Base-by-base conservation (phyloP, 2,888 invertebrate genomes). In the Caenorhabditis afra region DNA sequence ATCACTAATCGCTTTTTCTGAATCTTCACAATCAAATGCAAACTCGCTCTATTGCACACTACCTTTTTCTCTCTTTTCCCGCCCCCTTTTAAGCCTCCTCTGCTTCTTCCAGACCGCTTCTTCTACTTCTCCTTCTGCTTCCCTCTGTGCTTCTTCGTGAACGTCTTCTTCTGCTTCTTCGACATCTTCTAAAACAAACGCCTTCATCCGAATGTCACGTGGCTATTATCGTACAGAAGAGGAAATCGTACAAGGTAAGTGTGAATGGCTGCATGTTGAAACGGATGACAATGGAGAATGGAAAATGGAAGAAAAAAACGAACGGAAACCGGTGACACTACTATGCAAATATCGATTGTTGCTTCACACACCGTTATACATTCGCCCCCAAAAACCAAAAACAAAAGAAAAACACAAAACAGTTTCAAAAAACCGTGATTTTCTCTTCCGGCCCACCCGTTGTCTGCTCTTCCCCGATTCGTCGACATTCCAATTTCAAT, bases 171-270 rank as follows among this genome's bases (percentile, higher is more conserved):
- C 14, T 22, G 14, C 59, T 37, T 35, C 12, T 29, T 29, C 37
- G 39, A 29, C 22, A 14, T 12, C 67, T 45, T 52, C n/a, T 23
- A 7, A 50, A 20, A 20, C 11, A 16, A 22, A 3, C 20, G 7
- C 45, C 35, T 52, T 18, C 37, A 12, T 29, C 53, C 44, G 59
- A 41, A 41, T 41, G 41, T 41, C 41, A 45, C 66, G 59, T 53
- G 45, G 39, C 23, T 79, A 79, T 58, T 79, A 79, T 64, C 79
- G 73, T 64, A 20, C 55, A 22, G 62, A 73, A 49, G 79, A 79
- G 45, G 79, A 79, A 50, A 62, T 79, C 50, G 57, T 53, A 52
- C 62, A 74, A 79, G 79, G 73, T 71, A 67, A 49, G 50, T 20
- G 8, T n/a, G 18, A 29, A 29, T 29, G 29, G 29, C 4, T n/a